Percentiles rank a stretch among this genome's conserved stretches.
Evolutionary conservation across 2,113 vertebrate genomes (phyloP).

Genomic region (Fulmarus glacialis): DNA sequence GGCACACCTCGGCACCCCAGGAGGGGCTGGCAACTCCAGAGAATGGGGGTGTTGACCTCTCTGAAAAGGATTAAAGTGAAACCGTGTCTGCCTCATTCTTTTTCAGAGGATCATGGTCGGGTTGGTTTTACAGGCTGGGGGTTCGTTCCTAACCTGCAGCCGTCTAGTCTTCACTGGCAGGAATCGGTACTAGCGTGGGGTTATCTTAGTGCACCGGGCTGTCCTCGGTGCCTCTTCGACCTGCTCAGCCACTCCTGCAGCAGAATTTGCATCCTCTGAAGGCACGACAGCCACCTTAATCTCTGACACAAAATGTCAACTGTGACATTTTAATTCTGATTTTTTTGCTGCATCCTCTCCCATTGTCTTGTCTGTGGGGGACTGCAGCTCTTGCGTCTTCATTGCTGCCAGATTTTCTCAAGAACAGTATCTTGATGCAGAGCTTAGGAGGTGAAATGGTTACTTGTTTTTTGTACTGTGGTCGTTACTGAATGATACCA

Average conservation of each 20-base stretch:
- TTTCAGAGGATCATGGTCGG: fast-evolving
- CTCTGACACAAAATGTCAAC: neutral
- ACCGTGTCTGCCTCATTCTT: fast-evolving
- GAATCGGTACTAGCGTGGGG: fast-evolving
- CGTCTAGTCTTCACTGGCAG: fast-evolving
- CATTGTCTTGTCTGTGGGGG: neutral
- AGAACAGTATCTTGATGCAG: neutral
- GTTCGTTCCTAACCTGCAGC: neutral
- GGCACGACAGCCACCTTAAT: neutral
- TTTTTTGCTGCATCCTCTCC: neutral
- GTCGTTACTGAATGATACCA: neutral
- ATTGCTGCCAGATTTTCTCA: neutral
- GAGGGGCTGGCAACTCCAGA: neutral
- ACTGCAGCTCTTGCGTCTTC: neutral
- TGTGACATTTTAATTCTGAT: neutral
- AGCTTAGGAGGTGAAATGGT: neutral
- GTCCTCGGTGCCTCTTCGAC: fast-evolving
- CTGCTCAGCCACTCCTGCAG: neutral
- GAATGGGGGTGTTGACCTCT: neutral
- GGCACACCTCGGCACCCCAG: neutral
- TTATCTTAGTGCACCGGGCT: neutral
- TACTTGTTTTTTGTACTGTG: neutral
- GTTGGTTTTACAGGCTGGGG: neutral
- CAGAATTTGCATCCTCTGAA: neutral
- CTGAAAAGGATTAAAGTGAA: neutral